Base-by-base conservation (phyloP, 2,113 vertebrate species). In the Cyanoramphus novaezelandiae region DNA sequence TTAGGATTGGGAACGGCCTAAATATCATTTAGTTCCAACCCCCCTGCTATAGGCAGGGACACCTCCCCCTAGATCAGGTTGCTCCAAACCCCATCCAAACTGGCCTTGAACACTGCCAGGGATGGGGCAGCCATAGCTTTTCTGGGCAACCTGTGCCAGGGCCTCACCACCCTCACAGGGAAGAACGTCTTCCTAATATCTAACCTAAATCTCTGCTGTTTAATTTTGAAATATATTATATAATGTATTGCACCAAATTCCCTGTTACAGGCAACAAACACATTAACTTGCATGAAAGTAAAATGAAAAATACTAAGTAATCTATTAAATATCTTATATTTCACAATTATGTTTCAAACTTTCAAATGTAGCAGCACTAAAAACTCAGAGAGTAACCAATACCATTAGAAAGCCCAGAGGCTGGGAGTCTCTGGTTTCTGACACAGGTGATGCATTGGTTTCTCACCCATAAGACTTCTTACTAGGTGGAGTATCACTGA, bases 371-470 rank as follows among this genome's bases (percentile, higher is more conserved):
- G 44, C 72, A 41, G 43, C 49, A 2, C 33, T 16, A 3, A 24
- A 44, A 17, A 0, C 47, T 41, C 7, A 0, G 18, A 16, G 46
- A 1, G 10, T 4, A 11, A 7, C 19, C 47, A 6, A 5, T 0
- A 6, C 17, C 65, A 53, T 31, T 6, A 14, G 72, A 23, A 74
- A 43, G 12, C 0, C 9, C 33, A 14, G 17, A 1, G 11, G 9
- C 7, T 3, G 33, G 50, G 31, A 16, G 5, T 11, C 7, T 39
- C 49, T 62, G 44, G 9, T 10, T 33, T 62, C 60, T 18, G 1
- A 2, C 10, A 10, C 0, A 1, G 33, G 3, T 1, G 8, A 4
- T 20, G 17, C 31, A 4, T 33, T 1, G 3, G 9, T 7, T 43
- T 21, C 65, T 70, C 3, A 0, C 74, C 23, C 49, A 2, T 14